phyloP scores from a whole-genome alignment of 2,113 vertebrate genomes.

The Periophthalmus modestus region DNA sequence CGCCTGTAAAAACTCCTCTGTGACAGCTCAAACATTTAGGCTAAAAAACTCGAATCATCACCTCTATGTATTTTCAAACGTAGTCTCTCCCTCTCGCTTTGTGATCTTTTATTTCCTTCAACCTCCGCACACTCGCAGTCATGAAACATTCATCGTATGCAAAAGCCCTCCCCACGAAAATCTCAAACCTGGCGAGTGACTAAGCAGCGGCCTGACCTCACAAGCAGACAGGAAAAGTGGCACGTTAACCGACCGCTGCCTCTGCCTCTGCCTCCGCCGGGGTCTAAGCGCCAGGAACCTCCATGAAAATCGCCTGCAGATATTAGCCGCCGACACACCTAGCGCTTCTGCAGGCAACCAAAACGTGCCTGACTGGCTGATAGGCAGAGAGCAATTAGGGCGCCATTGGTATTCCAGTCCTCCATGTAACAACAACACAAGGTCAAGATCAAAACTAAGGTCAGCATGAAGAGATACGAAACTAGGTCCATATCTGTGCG shows the following conservation, averaged over 20 bases:
- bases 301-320: neutral
- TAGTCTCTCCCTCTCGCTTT: constrained; percentile 49
- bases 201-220: constrained; percentile 59
- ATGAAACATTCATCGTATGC: constrained; percentile 70
- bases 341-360: constrained; percentile 9
- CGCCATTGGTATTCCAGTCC: constrained; percentile 25
- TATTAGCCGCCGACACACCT: neutral
- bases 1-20: constrained; percentile 2
- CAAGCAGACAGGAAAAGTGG: constrained; percentile 12
- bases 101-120: constrained; percentile 71
- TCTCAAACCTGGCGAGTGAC: constrained; percentile 37
- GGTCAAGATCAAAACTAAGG: too few relatives aligned
- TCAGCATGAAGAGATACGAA: neutral
- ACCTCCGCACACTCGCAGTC: constrained; percentile 65
- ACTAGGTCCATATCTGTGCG: neutral
- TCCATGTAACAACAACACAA: constrained; percentile 20
- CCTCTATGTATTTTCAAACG: constrained; percentile 55
- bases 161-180: constrained; percentile 55
- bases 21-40: constrained; percentile 25
- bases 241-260: constrained; percentile 7
- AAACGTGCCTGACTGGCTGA: constrained; percentile 50
- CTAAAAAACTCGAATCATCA: constrained; percentile 57
- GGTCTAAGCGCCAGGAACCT: constrained; percentile 29
- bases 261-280: constrained; percentile 17
- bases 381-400: constrained; percentile 54